Conservation (phyloP, 1,140 invertebrate species). For the Bombus balteatus region DNA sequence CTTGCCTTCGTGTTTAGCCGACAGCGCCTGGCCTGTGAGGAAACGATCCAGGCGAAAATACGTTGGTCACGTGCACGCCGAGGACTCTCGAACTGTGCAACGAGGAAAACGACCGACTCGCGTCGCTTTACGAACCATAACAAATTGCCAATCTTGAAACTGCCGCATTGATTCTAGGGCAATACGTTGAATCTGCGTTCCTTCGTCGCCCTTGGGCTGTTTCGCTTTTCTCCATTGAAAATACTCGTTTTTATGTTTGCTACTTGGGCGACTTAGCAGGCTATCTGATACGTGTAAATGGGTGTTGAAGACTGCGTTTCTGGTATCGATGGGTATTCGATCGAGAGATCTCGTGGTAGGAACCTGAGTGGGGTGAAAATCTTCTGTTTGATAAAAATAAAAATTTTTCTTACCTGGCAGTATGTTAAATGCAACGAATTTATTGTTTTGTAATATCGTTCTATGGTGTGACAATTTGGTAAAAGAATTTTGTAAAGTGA, state of each 20-base stretch:
- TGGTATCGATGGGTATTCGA: too few species aligned
- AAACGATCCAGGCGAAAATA: neutral
- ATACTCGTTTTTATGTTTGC: neutral
- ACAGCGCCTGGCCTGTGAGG: neutral
- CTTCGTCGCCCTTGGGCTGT: conserved; percentile 38
- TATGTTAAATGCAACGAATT: too few species aligned
- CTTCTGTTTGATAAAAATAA: too few species aligned
- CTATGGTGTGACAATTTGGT: too few species aligned
- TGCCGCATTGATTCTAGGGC: conserved; percentile 19
- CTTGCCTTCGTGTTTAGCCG: neutral
- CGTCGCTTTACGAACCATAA: conserved; percentile 57
- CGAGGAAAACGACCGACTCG: neutral
- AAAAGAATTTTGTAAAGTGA: too few species aligned
- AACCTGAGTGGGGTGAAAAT: too few species aligned
- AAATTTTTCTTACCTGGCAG: too few species aligned
- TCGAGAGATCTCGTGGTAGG: too few species aligned
- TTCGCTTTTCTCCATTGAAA: conserved; percentile 36
- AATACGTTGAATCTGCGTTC: conserved; percentile 62
- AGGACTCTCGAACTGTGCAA: neutral
- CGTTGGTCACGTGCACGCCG: neutral
- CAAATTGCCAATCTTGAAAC: conserved; percentile 73
- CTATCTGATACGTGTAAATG: neutral
- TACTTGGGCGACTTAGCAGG: neutral
- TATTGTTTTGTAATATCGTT: too few species aligned
- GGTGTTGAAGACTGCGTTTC: too few species aligned